Evolutionary conservation across 2,797 vertebrate genomes (phyloP), one percentile per base, ranked within the genome.

Genomic region (Macropodus opercularis): DNA sequence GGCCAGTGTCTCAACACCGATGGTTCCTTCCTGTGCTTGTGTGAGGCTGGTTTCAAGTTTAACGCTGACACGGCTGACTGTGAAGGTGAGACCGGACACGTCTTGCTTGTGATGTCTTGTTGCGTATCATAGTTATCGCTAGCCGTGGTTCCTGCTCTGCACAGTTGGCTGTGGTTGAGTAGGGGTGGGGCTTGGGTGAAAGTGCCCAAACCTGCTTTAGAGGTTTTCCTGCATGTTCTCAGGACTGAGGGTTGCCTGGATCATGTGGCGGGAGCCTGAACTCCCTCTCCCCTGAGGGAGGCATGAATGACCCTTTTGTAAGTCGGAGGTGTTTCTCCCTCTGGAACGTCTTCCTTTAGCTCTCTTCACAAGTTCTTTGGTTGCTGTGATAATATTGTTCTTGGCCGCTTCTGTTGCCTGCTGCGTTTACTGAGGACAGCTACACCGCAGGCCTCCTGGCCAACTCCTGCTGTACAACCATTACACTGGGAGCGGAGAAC

Each of bases 311-410:
- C 85, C 85, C 85, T 70, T 83, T 89, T 90, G 88, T 90, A 75
- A 87, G 77, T 61, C 54, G 62, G 73, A 90, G 90, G 85, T 87
- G 87, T 90, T 86, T 85, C 86, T 85, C 88, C 87, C 87, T 78
- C 81, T 83, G 84, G 81, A 88, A 77, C 78, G 36, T 88, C 82
- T 89, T 80, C 85, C 81, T 84, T 81, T 77, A 82, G 84, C 87
- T 89, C 85, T 13, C 86, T 86, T 89, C 81, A 83, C 86, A 88
- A 83, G 79, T 90, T 89, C 83, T 91, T 87, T 40, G 57, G 89
- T 91, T 90, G 84, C 90, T 89, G 83, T 81, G 75, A 89, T 84
- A 91, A 91, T 92, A 86, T 90, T 91, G 80, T 86, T 88, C 78
- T 92, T 91, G 90, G 89, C 85, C 71, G 55, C 70, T 82, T 73